Conservation (phyloP, 1,140 invertebrate species). For the Cotesia vestalis region DNA sequence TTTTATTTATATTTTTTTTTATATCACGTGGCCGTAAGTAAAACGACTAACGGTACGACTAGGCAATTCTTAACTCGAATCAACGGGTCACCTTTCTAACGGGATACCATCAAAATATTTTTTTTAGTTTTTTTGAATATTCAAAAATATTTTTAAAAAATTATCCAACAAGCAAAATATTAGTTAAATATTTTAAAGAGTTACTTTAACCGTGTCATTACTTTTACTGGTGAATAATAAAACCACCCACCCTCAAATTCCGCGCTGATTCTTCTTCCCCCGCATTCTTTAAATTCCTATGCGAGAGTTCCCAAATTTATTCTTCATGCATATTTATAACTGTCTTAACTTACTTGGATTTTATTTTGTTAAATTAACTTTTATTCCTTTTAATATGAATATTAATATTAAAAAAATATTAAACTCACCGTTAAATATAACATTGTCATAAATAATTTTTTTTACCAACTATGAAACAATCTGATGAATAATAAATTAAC, state of each 20-base stretch:
- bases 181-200: too few species aligned
- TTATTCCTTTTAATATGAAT: not conserved
- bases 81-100: conserved; percentile 33
- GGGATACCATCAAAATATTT: conserved; percentile 19
- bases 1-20: not conserved
- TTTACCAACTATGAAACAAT: not conserved
- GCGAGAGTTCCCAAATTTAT: not conserved
- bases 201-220: too few species aligned
- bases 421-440: conserved; percentile 25
- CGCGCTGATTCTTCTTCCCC: conserved; percentile 9
- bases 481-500: not conserved
- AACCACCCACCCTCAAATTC: not conserved
- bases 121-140: not conserved
- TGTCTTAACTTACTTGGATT: not conserved
- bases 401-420: not conserved
- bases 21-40: conserved; percentile 28
- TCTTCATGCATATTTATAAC: not conserved
- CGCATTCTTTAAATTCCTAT: conserved; percentile 16
- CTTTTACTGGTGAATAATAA: not conserved
- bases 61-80: conserved; percentile 29
- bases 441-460: conserved; percentile 16
- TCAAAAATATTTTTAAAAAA: not conserved
- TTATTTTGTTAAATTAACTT: not conserved
- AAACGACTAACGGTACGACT: conserved; percentile 40
- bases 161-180: too few species aligned